Conservation (phyloP, 2,113 vertebrate genomes). For the Misgurnus anguillicaudatus region DNA sequence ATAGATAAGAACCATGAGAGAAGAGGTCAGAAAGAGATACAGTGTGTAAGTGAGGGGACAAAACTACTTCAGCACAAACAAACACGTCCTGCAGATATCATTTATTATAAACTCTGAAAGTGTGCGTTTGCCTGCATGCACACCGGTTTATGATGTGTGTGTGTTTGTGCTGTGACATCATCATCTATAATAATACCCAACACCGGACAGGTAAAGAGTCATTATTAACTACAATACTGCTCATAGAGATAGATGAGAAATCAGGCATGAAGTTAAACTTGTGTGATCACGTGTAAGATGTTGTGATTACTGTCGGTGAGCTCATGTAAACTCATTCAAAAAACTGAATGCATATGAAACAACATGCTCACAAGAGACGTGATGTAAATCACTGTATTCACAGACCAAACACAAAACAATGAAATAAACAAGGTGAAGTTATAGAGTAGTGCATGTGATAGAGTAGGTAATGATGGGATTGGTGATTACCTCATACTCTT, state of each 20-base stretch:
- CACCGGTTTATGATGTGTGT: too few species aligned
- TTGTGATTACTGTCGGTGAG: too few species aligned
- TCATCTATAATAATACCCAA: slow-evolving; percentile 60
- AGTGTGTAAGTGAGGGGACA: slow-evolving; percentile 68
- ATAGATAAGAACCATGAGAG: slow-evolving; percentile 77
- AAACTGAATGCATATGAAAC: too few species aligned
- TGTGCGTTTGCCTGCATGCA: too few species aligned
- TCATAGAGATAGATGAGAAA: too few species aligned
- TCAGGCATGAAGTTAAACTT: too few species aligned
- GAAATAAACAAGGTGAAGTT: too few species aligned
- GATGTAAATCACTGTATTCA: too few species aligned
- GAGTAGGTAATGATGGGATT: not conserved
- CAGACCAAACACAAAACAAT: not conserved
- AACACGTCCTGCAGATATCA: not conserved
- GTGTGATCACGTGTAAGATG: too few species aligned
- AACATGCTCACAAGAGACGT: not conserved
- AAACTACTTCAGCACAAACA: slow-evolving; percentile 47
- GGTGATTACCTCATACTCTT: slow-evolving; percentile 92
- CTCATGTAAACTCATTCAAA: too few species aligned
- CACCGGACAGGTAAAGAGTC: slow-evolving; percentile 21
- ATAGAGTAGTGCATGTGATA: too few species aligned
- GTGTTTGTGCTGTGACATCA: slow-evolving; percentile 20
- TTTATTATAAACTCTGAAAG: slow-evolving; percentile 9
- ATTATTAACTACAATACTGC: too few species aligned
- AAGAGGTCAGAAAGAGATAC: slow-evolving; percentile 78